Evolutionary conservation across 2,797 vertebrate species (phyloP).

Genomic region (Peromyscus eremicus): DNA sequence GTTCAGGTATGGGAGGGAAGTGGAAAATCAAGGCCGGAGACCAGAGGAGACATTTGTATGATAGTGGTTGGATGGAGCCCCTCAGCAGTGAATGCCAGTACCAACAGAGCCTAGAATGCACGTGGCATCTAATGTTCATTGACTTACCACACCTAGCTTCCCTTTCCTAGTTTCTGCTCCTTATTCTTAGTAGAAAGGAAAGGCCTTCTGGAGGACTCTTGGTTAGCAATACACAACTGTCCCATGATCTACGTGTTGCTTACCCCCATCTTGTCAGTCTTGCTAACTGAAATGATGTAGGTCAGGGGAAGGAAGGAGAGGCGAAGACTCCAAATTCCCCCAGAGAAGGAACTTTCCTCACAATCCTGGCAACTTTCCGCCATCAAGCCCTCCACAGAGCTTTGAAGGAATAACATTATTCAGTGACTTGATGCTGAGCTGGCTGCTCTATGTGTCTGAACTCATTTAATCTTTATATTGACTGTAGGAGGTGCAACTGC

Average conservation of each 20-base stretch:
- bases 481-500: not conserved
- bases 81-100: not conserved
- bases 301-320: not conserved
- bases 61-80: not conserved
- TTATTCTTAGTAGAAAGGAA: not conserved
- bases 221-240: not conserved
- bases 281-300: not conserved
- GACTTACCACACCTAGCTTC: not conserved
- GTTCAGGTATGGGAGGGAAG: not conserved
- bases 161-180: not conserved
- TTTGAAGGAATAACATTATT: not conserved
- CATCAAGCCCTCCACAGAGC: not conserved
- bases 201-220: slow-evolving; percentile 23
- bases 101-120: not conserved
- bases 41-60: not conserved
- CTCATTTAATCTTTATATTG: not conserved
- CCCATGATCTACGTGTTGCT: slow-evolving; percentile 23
- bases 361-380: not conserved
- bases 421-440: not conserved
- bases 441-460: not conserved
- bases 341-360: not conserved
- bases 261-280: not conserved
- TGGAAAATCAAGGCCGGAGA: slow-evolving; percentile 10
- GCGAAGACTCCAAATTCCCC: not conserved
- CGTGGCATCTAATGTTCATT: not conserved